Evolutionary conservation across 2,797 vertebrate species (phyloP).

Genomic region (Brotula barbata): DNA sequence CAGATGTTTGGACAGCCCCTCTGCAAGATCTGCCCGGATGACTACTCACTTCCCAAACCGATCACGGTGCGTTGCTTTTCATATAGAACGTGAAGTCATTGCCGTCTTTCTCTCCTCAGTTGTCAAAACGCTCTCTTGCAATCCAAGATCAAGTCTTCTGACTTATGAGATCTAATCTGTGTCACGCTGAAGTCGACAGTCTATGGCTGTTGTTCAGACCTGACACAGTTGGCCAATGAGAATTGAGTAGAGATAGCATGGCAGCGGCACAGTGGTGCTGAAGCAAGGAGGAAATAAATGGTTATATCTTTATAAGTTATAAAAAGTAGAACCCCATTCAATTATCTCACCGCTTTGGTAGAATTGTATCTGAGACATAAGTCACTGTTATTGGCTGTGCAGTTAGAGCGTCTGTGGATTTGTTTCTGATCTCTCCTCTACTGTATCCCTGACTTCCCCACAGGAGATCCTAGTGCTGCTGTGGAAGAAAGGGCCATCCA

Average conservation of each 20-base stretch:
- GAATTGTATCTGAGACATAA: not conserved
- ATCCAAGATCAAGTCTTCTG: not conserved
- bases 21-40: slow-evolving; percentile 78
- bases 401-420: too few relatives aligned
- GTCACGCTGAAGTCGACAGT: too few relatives aligned
- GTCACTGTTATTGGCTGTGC: too few relatives aligned
- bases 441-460: not conserved
- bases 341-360: not conserved
- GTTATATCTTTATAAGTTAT: too few relatives aligned
- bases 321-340: too few relatives aligned
- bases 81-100: not conserved
- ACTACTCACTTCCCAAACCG: slow-evolving; percentile 82
- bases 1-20: slow-evolving; percentile 88
- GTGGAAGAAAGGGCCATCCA: slow-evolving; percentile 84
- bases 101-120: not conserved
- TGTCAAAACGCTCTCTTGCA: not conserved
- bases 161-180: too few relatives aligned
- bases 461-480: slow-evolving; percentile 88
- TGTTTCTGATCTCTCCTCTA: slow-evolving; percentile 2
- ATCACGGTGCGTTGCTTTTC: slow-evolving; percentile 79
- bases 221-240: too few relatives aligned
- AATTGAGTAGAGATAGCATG: too few relatives aligned
- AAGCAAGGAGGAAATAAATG: too few relatives aligned
- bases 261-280: too few relatives aligned
- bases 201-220: too few relatives aligned